Evolutionary conservation across 2,113 vertebrate species (phyloP).

Genomic region (Grammomys surdaster): DNA sequence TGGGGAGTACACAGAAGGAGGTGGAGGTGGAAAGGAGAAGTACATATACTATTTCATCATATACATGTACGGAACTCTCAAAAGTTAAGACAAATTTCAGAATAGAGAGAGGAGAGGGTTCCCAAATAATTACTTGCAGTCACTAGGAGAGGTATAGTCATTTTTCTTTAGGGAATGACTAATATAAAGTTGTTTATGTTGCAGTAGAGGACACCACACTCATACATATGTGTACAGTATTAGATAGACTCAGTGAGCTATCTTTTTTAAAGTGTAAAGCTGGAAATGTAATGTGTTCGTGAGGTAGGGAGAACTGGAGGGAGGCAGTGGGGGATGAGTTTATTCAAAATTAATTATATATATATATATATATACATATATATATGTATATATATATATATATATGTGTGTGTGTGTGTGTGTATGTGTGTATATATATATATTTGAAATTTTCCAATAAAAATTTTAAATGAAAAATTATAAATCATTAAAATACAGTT

Average conservation of each 20-base stretch:
- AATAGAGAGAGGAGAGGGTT: too few species aligned
- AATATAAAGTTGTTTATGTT: neutral
- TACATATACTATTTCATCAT: neutral
- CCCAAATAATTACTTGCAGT: neutral
- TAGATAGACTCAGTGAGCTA: neutral
- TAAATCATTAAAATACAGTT: neutral
- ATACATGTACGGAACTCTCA: neutral
- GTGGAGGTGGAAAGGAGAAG: neutral
- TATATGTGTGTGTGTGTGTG: too few species aligned
- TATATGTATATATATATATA: too few species aligned
- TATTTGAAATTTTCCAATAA: neutral
- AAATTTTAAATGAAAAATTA: neutral
- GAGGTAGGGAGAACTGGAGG: neutral
- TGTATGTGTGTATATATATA: too few species aligned
- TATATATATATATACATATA: too few species aligned
- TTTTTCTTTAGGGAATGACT: neutral
- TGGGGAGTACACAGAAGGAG: too few species aligned
- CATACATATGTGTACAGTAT: neutral
- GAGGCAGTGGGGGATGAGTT: neutral
- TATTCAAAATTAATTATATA: neutral
- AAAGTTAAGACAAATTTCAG: neutral
- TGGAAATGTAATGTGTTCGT: neutral
- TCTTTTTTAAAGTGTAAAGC: neutral
- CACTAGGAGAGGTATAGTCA: neutral
- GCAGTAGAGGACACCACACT: too few species aligned